Conservation (phyloP, 92 coral and sea anemone genomes). For the Palythoa grandis region DNA sequence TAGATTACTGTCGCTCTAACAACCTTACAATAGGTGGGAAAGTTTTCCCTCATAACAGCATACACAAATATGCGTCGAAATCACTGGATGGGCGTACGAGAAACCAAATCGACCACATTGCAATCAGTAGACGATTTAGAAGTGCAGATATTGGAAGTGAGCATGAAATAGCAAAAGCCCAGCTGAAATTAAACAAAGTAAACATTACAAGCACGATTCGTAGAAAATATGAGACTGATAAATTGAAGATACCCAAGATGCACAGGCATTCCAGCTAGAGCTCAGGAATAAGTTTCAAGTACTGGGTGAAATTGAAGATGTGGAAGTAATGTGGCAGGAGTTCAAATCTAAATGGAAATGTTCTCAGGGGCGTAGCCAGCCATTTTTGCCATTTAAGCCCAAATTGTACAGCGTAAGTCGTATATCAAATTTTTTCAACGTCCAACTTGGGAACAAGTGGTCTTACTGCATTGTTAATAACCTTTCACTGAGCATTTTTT, state of each 20-base stretch:
- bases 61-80: neutral
- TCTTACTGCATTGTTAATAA: no score
- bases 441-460: no score
- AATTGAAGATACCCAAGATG: conserved; percentile 30
- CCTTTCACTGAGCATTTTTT: no score
- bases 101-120: neutral
- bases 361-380: no score
- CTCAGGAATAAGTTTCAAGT: conserved; percentile 35
- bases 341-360: neutral
- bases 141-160: conserved; percentile 11
- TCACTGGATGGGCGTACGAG: neutral
- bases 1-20: neutral
- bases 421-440: no score
- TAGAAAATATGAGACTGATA: neutral
- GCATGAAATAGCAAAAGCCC: conserved; percentile 21
- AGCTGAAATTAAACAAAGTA: conserved; percentile 13
- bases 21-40: neutral
- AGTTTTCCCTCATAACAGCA: neutral
- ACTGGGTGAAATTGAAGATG: conserved; percentile 21
- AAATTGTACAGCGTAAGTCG: no score
- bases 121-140: conserved; percentile 7
- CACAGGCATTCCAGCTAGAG: conserved; percentile 29
- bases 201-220: neutral
- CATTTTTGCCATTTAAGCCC: no score
- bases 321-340: conserved; percentile 6